These are phyloP conservation scores for Hipposideros larvatus DNA, from an alignment of 2,797 vertebrate species.

Conservation along the genomic window DNA sequence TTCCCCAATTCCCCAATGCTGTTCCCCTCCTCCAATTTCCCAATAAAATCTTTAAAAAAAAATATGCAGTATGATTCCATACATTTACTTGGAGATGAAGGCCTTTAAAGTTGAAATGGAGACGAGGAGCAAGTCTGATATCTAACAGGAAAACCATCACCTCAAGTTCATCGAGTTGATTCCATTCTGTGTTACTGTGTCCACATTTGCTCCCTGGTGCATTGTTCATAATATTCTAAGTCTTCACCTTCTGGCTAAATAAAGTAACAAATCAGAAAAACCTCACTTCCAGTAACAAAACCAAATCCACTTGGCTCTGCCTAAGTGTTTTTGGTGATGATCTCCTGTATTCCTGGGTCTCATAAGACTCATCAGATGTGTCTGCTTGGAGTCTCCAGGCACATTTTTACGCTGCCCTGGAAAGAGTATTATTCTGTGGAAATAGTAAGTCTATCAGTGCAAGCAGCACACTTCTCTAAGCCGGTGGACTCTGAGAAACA, in stretches of 20 bases:
- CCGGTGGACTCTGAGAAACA: slow-evolving; percentile 37
- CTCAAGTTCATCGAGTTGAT: neutral
- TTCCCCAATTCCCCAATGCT: too few relatives aligned
- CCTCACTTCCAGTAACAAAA: slow-evolving; percentile 63
- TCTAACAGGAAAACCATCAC: neutral
- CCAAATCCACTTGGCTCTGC: slow-evolving; percentile 56
- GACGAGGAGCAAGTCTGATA: neutral
- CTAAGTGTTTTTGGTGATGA: slow-evolving; percentile 60
- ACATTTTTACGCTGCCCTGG: slow-evolving; percentile 24
- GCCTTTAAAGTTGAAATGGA: neutral
- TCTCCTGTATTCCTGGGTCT: slow-evolving; percentile 65
- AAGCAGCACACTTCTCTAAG: neutral
- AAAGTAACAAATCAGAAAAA: slow-evolving; percentile 68
- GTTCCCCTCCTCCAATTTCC: too few relatives aligned
- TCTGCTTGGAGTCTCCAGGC: slow-evolving; percentile 66
- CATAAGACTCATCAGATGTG: slow-evolving; percentile 54
- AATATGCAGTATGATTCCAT: neutral
- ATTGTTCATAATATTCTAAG: neutral
- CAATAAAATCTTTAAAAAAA: too few relatives aligned
- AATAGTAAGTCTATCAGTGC: neutral
- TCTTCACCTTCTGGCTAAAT: slow-evolving; percentile 66
- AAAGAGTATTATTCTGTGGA: neutral
- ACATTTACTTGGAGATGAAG: neutral
- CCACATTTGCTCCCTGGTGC: neutral
- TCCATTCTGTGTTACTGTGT: neutral